These are phyloP conservation scores for Cairina moschata DNA, from an alignment of 2,113 vertebrate genomes.

Conservation along the genomic window DNA sequence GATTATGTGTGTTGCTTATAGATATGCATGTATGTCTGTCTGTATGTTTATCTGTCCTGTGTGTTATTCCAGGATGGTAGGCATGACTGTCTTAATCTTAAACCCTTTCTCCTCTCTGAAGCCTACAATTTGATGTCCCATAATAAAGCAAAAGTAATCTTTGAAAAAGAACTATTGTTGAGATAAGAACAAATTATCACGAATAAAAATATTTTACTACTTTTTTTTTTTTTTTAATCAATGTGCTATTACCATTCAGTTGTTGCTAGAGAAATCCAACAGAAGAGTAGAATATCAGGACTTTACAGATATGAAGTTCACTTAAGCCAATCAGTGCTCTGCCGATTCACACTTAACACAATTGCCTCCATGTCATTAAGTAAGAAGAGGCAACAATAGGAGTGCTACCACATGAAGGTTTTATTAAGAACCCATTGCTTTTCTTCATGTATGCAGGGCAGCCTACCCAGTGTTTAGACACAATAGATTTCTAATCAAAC, in stretches of 20 bases:
- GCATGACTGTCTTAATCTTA: background rate
- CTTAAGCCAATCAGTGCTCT: background rate
- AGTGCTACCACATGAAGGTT: background rate
- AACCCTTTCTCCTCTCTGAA: background rate
- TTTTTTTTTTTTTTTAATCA: background rate
- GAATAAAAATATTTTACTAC: background rate
- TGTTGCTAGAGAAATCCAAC: constrained; percentile 22
- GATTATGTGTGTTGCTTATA: background rate
- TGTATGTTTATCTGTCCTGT: background rate
- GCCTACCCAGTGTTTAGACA: background rate
- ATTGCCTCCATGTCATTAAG: background rate
- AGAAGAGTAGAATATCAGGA: background rate
- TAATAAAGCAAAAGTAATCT: background rate
- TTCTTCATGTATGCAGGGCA: background rate
- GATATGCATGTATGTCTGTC: background rate
- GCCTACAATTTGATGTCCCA: background rate
- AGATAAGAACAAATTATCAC: constrained; percentile 10
- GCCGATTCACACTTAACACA: background rate
- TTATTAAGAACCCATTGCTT: background rate
- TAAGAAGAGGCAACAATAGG: constrained; percentile 6
- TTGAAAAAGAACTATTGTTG: background rate
- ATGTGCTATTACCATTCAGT: background rate
- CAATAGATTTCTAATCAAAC: constrained; percentile 27
- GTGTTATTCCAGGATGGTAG: background rate
- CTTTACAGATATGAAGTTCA: background rate